These are phyloP conservation scores for Andrena bicolor DNA, from an alignment of 2,888 invertebrate species.

Conservation along the genomic window DNA sequence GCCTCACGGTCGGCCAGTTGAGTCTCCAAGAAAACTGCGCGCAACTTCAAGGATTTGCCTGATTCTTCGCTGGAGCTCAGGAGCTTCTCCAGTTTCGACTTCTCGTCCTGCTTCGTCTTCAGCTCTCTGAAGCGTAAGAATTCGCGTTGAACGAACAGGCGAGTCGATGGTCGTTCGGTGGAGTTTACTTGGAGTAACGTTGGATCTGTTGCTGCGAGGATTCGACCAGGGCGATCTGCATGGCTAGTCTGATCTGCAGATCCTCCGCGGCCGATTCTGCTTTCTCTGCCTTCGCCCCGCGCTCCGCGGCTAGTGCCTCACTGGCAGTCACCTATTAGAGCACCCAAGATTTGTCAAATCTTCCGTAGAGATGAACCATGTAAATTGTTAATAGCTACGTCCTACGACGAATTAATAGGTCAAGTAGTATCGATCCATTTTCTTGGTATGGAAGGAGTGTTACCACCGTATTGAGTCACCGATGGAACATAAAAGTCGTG, in stretches of 20 bases:
- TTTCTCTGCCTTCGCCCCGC: conserved; percentile 68
- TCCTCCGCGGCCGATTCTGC: conserved; percentile 74
- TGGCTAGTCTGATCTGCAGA: conserved; percentile 71
- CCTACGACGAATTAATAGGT: conserved; percentile 56
- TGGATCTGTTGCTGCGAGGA: conserved; percentile 74
- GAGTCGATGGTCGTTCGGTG: too few relatives aligned
- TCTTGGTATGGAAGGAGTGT: conserved; percentile 71
- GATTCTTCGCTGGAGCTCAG: conserved; percentile 72
- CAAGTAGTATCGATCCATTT: conserved; percentile 71
- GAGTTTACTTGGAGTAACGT: conserved; percentile 70
- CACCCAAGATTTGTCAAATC: background rate
- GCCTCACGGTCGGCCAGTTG: conserved; percentile 76
- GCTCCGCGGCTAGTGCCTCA: conserved; percentile 73
- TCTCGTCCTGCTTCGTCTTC: conserved; percentile 73
- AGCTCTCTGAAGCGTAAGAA: conserved; percentile 63
- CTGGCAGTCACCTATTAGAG: conserved; percentile 68
- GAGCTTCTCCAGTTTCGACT: conserved; percentile 69
- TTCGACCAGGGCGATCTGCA: conserved; percentile 72
- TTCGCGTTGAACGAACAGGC: background rate
- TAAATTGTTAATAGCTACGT: background rate
- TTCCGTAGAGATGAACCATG: too few relatives aligned
- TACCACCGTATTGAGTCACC: conserved; percentile 81
- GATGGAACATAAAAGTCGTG: conserved; percentile 67
- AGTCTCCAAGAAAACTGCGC: conserved; percentile 72
- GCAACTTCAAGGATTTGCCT: conserved; percentile 67